Conservation (phyloP, 1,140 invertebrate genomes). For the Drosophila subpulchrella region DNA sequence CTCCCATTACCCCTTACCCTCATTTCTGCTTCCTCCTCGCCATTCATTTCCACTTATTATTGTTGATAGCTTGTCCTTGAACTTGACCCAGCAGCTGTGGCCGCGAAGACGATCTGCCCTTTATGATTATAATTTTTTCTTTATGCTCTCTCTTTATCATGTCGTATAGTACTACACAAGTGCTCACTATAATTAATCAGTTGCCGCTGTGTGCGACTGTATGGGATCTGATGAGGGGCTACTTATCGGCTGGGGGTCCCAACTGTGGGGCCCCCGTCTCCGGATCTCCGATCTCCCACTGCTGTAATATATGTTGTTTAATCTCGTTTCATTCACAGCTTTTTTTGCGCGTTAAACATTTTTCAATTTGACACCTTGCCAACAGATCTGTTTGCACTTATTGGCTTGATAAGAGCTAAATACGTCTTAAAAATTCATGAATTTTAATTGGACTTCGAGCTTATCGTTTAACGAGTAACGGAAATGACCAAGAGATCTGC, state of each 20-base stretch:
- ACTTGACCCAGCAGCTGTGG: slow-evolving; percentile 70
- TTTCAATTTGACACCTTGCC: slow-evolving; percentile 48
- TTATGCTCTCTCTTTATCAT: slow-evolving; percentile 52
- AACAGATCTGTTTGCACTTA: slow-evolving; percentile 37
- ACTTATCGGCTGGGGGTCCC: slow-evolving; percentile 16
- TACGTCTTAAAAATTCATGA: slow-evolving; percentile 26
- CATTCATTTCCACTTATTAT: slow-evolving; percentile 68
- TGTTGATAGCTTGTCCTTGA: slow-evolving; percentile 68
- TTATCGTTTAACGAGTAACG: slow-evolving; percentile 34
- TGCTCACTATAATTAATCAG: slow-evolving; percentile 72
- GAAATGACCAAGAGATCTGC: slow-evolving; percentile 28
- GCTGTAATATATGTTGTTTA: slow-evolving; percentile 39
- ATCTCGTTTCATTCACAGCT: slow-evolving; percentile 47
- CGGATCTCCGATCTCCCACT: slow-evolving; percentile 5
- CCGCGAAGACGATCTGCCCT: slow-evolving; percentile 60
- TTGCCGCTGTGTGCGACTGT: slow-evolving; percentile 30
- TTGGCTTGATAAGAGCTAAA: slow-evolving; percentile 47
- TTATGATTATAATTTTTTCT: slow-evolving; percentile 49
- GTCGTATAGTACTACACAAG: slow-evolving; percentile 50
- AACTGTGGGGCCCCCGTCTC: slow-evolving; percentile 2
- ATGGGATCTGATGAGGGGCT: slow-evolving; percentile 22
- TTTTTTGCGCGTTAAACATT: slow-evolving; percentile 65
- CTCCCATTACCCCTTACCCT: slow-evolving; percentile 14
- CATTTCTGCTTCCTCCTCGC: slow-evolving; percentile 23
- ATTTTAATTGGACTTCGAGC: slow-evolving; percentile 29